Base-by-base conservation (phyloP, 1,140 invertebrate species). In the Dryas iulia region DNA sequence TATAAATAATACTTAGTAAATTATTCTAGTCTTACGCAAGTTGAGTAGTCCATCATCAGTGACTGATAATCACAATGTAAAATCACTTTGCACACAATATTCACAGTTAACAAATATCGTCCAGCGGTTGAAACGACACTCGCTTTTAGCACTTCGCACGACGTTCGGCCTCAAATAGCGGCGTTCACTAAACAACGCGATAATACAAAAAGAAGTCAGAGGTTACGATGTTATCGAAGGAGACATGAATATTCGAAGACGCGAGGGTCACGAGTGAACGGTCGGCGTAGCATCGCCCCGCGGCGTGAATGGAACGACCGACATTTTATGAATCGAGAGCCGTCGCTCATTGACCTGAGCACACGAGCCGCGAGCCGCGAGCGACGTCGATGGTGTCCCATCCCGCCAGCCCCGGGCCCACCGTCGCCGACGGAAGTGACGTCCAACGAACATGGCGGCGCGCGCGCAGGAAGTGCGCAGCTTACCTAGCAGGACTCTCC, bases 211-310 rank as follows among this genome's bases (percentile, higher is more conserved):
- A 86, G 86, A 86, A 91, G 89, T 91, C 87, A 91, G 81, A 89
- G 86, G 88, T 90, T 90, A 90, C 75, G 84, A 84, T 87, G 88
- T 87, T 89, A 91, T 89, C 87, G 89, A 86, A 77, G 86, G 82
- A 88, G 85, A 90, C 87, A 91, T 90, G 89, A 88, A 91, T 91
- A 91, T 89, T 91, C 85, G 86, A 86, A 88, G 87, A 89, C 84
- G 87, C 86, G 86, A 91, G 87, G 86, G 85, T 91, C 89, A 89
- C 87, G 85, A 91, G 87, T 91, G 89, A 89, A 70, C 89, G 89
- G 82, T 82, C 83, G 78, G 74, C 78, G 85, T 77, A 89, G 84
- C 89, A 85, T 80, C 85, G 84, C 83, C 74, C 78, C 79, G 83
- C 84, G 85, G 84, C 87, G 89, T 89, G 85, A 91, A 91, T 91